Conservation (phyloP, 35 echinoderm and acorn worm species). For the Amphiura filiformis region DNA sequence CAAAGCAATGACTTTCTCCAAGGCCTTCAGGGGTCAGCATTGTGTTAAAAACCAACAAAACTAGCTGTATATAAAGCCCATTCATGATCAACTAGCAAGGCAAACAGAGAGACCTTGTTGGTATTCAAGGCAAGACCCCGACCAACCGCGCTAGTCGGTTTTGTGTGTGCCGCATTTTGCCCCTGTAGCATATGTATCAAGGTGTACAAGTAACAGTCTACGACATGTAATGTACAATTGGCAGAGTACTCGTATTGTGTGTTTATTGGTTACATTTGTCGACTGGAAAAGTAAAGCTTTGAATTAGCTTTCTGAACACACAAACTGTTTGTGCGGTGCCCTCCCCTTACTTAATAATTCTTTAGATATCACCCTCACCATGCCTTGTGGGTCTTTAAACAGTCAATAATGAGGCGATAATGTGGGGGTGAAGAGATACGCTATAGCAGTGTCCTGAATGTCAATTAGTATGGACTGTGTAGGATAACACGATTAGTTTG, state of each 20-base stretch:
- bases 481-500: constrained; percentile 10
- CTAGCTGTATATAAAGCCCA: not conserved
- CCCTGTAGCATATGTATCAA: not conserved
- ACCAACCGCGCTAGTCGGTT: not conserved
- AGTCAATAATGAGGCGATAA: constrained; percentile 12
- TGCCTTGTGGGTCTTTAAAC: constrained; percentile 9
- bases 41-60: not conserved
- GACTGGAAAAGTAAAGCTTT: not conserved
- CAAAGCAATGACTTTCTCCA: not conserved
- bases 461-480: not conserved
- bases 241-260: not conserved
- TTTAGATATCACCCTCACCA: not conserved
- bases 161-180: not conserved
- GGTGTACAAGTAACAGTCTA: not conserved
- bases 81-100: not conserved
- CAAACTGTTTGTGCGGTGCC: not conserved
- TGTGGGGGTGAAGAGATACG: not conserved
- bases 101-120: not conserved
- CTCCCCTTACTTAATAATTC: not conserved
- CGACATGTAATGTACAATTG: not conserved
- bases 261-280: not conserved
- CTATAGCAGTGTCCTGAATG: not conserved
- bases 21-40: not conserved
- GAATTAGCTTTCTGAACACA: constrained; percentile 10
- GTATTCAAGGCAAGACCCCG: not conserved